Evolutionary conservation across 2,888 invertebrate genomes (phyloP), one percentile per base, ranked within the genome.

Genomic region (Chrysolina oricalcia): DNA sequence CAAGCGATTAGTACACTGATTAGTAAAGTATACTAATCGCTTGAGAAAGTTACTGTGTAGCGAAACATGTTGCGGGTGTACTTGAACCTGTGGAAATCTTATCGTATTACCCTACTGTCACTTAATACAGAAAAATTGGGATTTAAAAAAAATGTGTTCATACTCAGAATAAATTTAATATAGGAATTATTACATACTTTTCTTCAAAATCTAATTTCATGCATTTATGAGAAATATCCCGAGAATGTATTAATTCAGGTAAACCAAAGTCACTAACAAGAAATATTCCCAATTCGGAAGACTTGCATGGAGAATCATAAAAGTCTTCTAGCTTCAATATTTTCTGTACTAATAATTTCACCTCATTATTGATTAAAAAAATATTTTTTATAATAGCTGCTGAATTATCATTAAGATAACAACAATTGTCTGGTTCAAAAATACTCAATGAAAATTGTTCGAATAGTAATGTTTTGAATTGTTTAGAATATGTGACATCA

Each of bases 381-480:
- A 75, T 59, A 56, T 75, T 72, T 72, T 64, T 64, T 13, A 75
- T 64, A 0, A 35, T 41, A 21, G 50, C 19, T 40, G 72, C 46
- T 21, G 43, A 46, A 10, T 11, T 23, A 41, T 41, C 21, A 48
- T 68, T 64, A 8, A 53, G 43, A 23, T 35, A 40, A 66, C 72
- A 75, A 75, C 66, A 75, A 63, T 75, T 75, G 41, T 75, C 67
- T 13, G 72, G 70, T 56, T 48, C 64, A n/a, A 15, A 40, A 13
- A 41, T 46, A 40, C 40, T 59, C 15, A 75, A 56, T 13, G 50
- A 15, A 70, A 66, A 75, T 17, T 59, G 53, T 27, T 70, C 19
- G 35, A 77, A 76, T 35, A 23, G 1, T 15, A 73, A 23, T 73
- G 70, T 67, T 48, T 67, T 56, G 59, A 65, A 76, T 41, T 75